These are phyloP conservation scores for Ormia ochracea DNA, from an alignment of 2,888 invertebrate species.

Conservation along the genomic window DNA sequence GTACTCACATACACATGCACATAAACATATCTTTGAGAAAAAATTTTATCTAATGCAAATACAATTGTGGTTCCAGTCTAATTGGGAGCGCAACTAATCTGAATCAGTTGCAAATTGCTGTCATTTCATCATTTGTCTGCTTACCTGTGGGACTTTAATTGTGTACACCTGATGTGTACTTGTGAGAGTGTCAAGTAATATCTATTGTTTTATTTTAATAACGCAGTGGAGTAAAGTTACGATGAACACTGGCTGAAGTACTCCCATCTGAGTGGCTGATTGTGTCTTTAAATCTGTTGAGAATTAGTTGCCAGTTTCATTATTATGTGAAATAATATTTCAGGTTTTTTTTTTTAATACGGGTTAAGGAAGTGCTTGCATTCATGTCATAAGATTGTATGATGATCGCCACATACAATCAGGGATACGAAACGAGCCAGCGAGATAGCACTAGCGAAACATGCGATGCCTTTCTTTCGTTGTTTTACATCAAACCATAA, in stretches of 20 bases:
- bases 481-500: too few species aligned
- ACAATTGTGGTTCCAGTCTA: conserved; percentile 18
- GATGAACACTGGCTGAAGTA: too few species aligned
- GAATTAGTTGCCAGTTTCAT: neutral
- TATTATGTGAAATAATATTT: conserved; percentile 15
- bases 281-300: neutral
- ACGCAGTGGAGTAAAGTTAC: neutral
- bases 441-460: too few species aligned
- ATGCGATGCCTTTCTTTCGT: too few species aligned
- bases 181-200: neutral
- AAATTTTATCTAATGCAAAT: neutral
- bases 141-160: neutral
- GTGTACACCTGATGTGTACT: neutral
- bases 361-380: conserved; percentile 29
- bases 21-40: neutral
- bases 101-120: conserved; percentile 17
- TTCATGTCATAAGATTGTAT: conserved; percentile 5
- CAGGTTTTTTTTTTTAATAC: conserved; percentile 24
- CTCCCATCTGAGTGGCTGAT: too few species aligned
- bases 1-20: too few species aligned
- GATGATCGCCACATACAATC: neutral
- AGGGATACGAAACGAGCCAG: too few species aligned
- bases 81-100: neutral
- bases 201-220: conserved; percentile 34
- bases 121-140: neutral